Evolutionary conservation across 1,140 invertebrate species (phyloP), one percentile per base, ranked within the genome.

Genomic region (Ruditapes philippinarum): DNA sequence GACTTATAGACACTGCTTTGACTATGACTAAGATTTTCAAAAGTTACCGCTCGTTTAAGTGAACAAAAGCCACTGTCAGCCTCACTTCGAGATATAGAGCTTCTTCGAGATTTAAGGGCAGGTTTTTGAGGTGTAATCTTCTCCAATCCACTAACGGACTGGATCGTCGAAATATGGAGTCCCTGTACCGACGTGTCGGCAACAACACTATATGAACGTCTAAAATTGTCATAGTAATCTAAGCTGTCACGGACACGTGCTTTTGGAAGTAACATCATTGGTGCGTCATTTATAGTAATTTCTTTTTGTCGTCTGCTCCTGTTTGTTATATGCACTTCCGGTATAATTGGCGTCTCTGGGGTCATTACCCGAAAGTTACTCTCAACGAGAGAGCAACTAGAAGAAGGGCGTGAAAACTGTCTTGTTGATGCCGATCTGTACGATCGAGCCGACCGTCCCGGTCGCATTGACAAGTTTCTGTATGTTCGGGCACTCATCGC

Each of bases 251-350:
- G 73, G 31, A 88, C 74, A 14, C 85, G 70, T 12, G 85, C 85
- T 70, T 80, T 79, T 51, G 85, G 85, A 11, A 88, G 45, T 25
- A 88, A 38, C 85, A 88, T 88, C 85, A 88, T 88, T 33, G 85
- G 85, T n/a, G 76, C 76, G 51, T 88, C 85, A 54, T 88, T 88
- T 1, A 88, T 88, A 2, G 51, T 80, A 19, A 88, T 88, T 54
- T 88, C 74, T 22, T 40, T 25, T n/a, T 45, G 19, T 36, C 54
- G 65, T 49, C 65, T 80, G 9, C 17, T 19, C 25, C 42, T 38
- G 17, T n/a, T 65, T 9, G 0, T 9, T 25, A 88, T 80, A n/a
- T 33, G 17, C 28, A 88, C 76, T 79, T 88, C 74, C 40, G 85
- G 85, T 51, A 88, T 19, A 17, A 79, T 33, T 17, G 85, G 85